phyloP scores from a whole-genome alignment of 2,888 invertebrate species.

The Barypeithes pellucidus region DNA sequence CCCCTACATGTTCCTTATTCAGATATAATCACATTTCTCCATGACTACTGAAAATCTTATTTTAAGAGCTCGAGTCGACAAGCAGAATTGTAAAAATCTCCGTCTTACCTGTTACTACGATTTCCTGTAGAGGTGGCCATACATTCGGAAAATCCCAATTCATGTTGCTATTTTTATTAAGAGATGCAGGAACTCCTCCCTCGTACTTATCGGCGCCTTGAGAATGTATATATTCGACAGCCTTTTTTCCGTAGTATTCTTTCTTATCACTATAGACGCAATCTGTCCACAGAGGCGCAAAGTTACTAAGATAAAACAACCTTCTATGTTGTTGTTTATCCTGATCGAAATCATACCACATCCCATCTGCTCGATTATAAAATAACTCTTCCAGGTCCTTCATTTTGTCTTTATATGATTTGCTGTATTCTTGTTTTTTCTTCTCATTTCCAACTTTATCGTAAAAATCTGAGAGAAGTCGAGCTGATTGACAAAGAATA shows the following conservation, averaged over 20 bases:
- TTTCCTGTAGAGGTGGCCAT: constrained; percentile 88
- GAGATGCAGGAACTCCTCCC: constrained; percentile 80
- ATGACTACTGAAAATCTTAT: too few relatives aligned
- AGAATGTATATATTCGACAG: constrained; percentile 73
- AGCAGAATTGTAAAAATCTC: too few relatives aligned
- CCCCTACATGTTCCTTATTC: too few relatives aligned
- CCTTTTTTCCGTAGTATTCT: constrained; percentile 70
- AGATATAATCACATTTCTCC: too few relatives aligned
- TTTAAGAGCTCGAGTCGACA: too few relatives aligned
- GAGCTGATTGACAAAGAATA: constrained; percentile 81
- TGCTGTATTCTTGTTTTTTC: constrained; percentile 73
- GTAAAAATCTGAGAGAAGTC: constrained; percentile 77
- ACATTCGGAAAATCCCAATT: constrained; percentile 90
- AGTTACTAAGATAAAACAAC: constrained; percentile 81
- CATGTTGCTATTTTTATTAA: constrained; percentile 79
- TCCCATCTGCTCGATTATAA: constrained; percentile 84
- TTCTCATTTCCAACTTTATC: constrained; percentile 71
- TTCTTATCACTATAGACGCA: constrained; percentile 56
- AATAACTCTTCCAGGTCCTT: constrained; percentile 79
- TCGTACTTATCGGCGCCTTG: constrained; percentile 69
- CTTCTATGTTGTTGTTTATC: constrained; percentile 73
- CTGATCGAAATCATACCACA: constrained; percentile 88
- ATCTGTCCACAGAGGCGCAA: constrained; percentile 83
- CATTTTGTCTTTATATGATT: constrained; percentile 74
- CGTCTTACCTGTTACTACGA: constrained; percentile 74